Evolutionary conservation across 1,140 invertebrate genomes (phyloP), one percentile per base, ranked within the genome.

Genomic region (Alviniconcha marisindica): DNA sequence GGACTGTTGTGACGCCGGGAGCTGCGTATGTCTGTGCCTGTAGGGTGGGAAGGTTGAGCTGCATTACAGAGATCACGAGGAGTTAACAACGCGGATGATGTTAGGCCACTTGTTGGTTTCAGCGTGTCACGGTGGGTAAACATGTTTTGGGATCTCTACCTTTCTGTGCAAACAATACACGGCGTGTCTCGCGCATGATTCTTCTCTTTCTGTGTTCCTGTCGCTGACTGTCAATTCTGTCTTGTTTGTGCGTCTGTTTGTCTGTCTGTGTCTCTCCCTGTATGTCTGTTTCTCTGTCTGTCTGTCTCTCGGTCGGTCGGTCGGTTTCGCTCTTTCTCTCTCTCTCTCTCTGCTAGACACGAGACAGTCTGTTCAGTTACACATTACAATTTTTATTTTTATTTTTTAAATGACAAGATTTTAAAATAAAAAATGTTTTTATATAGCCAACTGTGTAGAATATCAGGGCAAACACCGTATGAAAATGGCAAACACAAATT

Each of bases 251-350:
- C n/a, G 18, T 7, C n/a, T 60, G 56, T 21, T 60, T 14, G 21
- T 77, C 40, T 14, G 28, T 31, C 36, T 33, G 38, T 48, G 15
- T 3, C 71, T 85, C 10, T 48, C 21, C 36, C 74, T 28, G 12
- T 38, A 7, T 80, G 0, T 74, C n/a, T 74, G 5, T 56, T 63
- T 85, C 14, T 77, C 74, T 83, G 18, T 81, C 54, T 80, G 44
- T 82, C 48, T 84, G 2, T 79, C 82, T 82, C 48, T 82, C 54
- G 74, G 28, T 66, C 78, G 77, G 12, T 54, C 44, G 24, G 38
- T n/a, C n/a, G n/a, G n/a, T n/a, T n/a, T n/a, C n/a, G n/a, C n/a
- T n/a, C n/a, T n/a, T n/a, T n/a, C n/a, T n/a, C n/a, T n/a, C n/a
- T n/a, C n/a, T n/a, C n/a, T n/a, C n/a, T n/a, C n/a, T n/a, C n/a